Base-by-base conservation (phyloP, 2,797 vertebrate genomes). In the Malacoraja senta region DNA sequence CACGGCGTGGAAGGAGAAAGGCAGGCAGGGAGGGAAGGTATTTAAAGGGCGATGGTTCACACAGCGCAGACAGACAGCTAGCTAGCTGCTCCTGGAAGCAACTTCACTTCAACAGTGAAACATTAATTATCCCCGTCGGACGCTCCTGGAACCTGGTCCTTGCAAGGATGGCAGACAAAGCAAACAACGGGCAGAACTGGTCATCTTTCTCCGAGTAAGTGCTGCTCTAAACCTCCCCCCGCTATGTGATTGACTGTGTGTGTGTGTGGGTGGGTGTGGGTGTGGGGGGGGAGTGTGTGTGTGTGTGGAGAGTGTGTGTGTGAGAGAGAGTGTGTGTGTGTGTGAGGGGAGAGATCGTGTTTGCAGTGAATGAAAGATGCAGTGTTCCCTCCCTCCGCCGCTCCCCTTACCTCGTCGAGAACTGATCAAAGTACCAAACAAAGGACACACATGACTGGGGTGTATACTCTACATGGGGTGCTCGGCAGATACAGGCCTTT, bases 121-220 rank as follows among this genome's bases (percentile, higher is more conserved):
- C 32, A 29, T 21, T 35, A 58, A 29, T 21, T 35, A 58, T 76
- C 44, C 90, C 38, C 17, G 90, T n/a, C 38, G 76, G 94, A 94
- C 93, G 26, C 91, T 63, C 93, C 68, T 93, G 94, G 93, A 94
- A 94, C 94, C 94, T 94, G 91, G 80, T 58, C 44, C 2, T 95
- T 94, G 94, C 96, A 94, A 96, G 95, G 95, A 97, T 97, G 97
- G 96, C 97, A 95, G 95, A 95, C 94, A 96, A 96, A 94, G 95
- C 95, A 1, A 94, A 95, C 94, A 96, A 95, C 95, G 96, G 96
- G 95, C 95, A 96, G 94, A 96, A 94, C 95, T 94, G 97, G 95
- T 95, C 95, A 53, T 94, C 94, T 71, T 96, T 97, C 93, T 97
- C 96, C 94, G 96, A 97, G 97, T 97, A 95, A 97, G 97, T 97